Conservation (phyloP, 2,113 vertebrate genomes). For the Pleuronectes platessa region DNA sequence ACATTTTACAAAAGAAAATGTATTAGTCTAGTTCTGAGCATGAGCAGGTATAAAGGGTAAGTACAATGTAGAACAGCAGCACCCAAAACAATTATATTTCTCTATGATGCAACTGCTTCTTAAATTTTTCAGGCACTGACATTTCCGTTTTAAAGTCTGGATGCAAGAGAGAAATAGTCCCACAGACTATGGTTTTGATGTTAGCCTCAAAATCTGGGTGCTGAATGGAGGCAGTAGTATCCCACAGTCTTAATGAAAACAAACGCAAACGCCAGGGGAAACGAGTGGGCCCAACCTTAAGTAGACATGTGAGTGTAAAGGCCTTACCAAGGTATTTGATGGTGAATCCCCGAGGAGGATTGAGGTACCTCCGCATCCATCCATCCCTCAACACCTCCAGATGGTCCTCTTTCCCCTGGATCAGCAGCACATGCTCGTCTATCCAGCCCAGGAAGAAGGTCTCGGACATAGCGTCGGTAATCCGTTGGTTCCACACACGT, state of each 20-base stretch:
- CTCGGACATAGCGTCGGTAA: constrained; percentile 92
- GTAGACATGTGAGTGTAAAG: neutral
- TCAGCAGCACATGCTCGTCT: constrained; percentile 95
- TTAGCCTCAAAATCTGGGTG: too few relatives aligned
- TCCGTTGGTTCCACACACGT: constrained; percentile 93
- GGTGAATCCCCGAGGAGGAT: constrained; percentile 91
- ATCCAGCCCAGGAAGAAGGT: constrained; percentile 98
- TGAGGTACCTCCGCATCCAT: constrained; percentile 92
- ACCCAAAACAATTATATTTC: neutral
- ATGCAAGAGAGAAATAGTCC: too few relatives aligned
- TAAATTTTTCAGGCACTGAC: too few relatives aligned
- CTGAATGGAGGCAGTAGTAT: too few relatives aligned
- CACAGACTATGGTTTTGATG: too few relatives aligned
- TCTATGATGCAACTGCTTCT: too few relatives aligned
- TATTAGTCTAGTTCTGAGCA: too few relatives aligned
- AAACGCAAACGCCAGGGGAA: neutral
- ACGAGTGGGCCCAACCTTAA: neutral
- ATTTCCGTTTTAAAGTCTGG: too few relatives aligned
- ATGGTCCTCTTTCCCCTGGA: constrained; percentile 95
- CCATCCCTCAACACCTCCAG: constrained; percentile 94
- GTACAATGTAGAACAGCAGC: neutral
- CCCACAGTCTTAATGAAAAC: neutral
- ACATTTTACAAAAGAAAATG: too few relatives aligned
- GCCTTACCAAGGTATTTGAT: constrained; percentile 94
- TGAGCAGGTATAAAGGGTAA: neutral